A percentile compares a stretch with the other conserved stretches of the same genome.
phyloP scores from a whole-genome alignment of 1,140 invertebrate genomes.

The Drosophila malerkotliana region DNA sequence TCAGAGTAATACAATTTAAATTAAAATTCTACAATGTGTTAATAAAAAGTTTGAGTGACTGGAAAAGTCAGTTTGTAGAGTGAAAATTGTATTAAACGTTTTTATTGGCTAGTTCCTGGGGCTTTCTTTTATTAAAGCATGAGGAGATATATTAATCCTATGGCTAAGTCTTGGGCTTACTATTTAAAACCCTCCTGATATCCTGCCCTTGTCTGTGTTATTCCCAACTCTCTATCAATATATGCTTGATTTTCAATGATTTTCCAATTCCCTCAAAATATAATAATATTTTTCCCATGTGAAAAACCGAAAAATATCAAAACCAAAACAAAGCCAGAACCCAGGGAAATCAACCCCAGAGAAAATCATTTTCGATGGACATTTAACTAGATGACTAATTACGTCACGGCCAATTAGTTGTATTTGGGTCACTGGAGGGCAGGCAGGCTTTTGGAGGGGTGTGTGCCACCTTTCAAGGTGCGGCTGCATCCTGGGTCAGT shows the following conservation, averaged over 20 bases:
- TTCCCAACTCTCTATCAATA: slow-evolving; percentile 26
- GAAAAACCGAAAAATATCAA: slow-evolving; percentile 23
- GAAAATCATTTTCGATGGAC: slow-evolving; percentile 47
- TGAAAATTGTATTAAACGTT: too few relatives aligned
- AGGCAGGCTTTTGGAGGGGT: slow-evolving; percentile 29
- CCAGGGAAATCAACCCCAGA: slow-evolving; percentile 47
- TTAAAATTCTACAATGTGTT: not conserved
- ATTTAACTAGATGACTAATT: slow-evolving; percentile 73
- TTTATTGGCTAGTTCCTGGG: too few relatives aligned
- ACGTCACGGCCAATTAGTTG: slow-evolving; percentile 75
- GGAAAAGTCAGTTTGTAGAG: too few relatives aligned
- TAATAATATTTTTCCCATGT: slow-evolving; percentile 49
- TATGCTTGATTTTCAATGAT: slow-evolving; percentile 51
- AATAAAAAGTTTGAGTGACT: too few relatives aligned
- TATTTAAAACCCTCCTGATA: not conserved
- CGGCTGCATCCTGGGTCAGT: slow-evolving; percentile 47
- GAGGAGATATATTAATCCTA: too few relatives aligned
- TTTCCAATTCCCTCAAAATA: slow-evolving; percentile 33
- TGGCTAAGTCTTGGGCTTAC: too few relatives aligned
- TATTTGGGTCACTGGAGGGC: slow-evolving; percentile 58
- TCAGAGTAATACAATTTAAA: slow-evolving; percentile 1
- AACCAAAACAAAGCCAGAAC: slow-evolving; percentile 35
- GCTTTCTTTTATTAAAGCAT: too few relatives aligned
- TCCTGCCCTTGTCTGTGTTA: slow-evolving; percentile 1
- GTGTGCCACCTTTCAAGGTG: slow-evolving; percentile 31